A percentile compares a stretch with the other conserved stretches of the same genome.
Conservation (phyloP, 2,888 invertebrate species). For the Caradrina clavipalpis region DNA sequence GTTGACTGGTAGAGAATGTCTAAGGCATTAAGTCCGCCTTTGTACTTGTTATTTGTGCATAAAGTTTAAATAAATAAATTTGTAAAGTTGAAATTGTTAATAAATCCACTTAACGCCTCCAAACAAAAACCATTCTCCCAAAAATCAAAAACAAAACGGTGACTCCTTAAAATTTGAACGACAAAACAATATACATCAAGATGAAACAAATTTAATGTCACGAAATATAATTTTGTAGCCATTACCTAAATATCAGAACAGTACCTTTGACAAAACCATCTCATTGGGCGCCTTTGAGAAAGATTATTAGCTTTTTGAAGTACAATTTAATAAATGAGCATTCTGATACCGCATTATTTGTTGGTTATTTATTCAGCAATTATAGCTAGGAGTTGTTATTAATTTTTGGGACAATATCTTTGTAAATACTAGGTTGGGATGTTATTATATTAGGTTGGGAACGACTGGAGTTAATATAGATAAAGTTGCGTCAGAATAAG, state of each 20-base stretch:
- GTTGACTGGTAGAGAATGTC: no score
- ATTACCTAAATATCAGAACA: constrained; percentile 31
- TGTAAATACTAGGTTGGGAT: background rate
- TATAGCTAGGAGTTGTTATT: constrained; percentile 21
- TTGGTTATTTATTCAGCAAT: constrained; percentile 35
- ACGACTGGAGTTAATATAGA: no score
- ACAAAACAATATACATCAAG: constrained; percentile 3
- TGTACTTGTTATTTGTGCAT: no score
- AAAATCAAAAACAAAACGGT: background rate
- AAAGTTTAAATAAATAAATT: no score
- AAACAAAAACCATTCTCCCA: background rate
- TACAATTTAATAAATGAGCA: constrained; percentile 47
- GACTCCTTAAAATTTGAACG: constrained; percentile 16
- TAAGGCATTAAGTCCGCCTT: no score
- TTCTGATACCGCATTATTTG: constrained; percentile 35
- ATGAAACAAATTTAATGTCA: constrained; percentile 15
- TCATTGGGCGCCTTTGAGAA: constrained; percentile 48
- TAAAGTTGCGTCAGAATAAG: no score
- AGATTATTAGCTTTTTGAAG: constrained; percentile 59
- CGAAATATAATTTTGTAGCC: constrained; percentile 21
- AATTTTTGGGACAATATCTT: constrained; percentile 13
- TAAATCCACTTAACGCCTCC: constrained; percentile 2
- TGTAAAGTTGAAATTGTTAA: no score
- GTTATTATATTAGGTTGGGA: no score
- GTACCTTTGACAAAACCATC: constrained; percentile 43